Evolutionary conservation across 2,888 invertebrate genomes (phyloP), one percentile per base, ranked within the genome.

Genomic region (Nematopogon swammerdamellus): DNA sequence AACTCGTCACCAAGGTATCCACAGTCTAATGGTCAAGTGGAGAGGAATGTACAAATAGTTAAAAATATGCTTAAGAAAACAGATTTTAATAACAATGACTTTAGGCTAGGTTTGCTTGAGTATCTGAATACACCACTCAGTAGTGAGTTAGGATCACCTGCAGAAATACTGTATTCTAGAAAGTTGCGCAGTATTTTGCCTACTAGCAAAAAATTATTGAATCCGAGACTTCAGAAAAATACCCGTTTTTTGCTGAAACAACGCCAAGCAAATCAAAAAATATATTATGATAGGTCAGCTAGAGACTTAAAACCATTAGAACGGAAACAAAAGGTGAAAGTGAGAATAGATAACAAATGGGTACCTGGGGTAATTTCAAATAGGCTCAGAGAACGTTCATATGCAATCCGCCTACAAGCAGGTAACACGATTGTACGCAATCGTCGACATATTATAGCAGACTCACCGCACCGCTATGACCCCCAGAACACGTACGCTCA

Each of bases 11-110:
- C 56, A 0, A 16, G 51, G 6, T 56, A 56, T 48, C 48, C 55
- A 1, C 54, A 56, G 20, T 54, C 57, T 0, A 58, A 58, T 16
- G 57, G 58, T 1, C 51, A 52, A 5, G 53, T 50, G 6, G 57
- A 59, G 36, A 25, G 55, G 11, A 48, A 54, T 1, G 56, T 59
- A 10, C 53, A 53, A 16, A 58, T 55, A 2, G 19, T 58, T 8
- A 58, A 59, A 53, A 49, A 19, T 16, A 45, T 49, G 10, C 19
- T 49, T 3, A 49, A 30, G 11, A 49, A 52, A 53, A 10, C 48
- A 18, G 4, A 30, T 52, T 20, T 48, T 20, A 29, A 29, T 30
- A 14, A 20, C n/a, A 19, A 29, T 1, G 52, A 52, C 19, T 52
- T 52, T 30, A 44, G 50, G 8, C 45, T 50, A 20, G 52, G 50